A percentile compares a stretch with the other conserved stretches of the same genome.
Evolutionary conservation across 2,888 invertebrate genomes (phyloP).

Genomic region (Arge pagana): DNA sequence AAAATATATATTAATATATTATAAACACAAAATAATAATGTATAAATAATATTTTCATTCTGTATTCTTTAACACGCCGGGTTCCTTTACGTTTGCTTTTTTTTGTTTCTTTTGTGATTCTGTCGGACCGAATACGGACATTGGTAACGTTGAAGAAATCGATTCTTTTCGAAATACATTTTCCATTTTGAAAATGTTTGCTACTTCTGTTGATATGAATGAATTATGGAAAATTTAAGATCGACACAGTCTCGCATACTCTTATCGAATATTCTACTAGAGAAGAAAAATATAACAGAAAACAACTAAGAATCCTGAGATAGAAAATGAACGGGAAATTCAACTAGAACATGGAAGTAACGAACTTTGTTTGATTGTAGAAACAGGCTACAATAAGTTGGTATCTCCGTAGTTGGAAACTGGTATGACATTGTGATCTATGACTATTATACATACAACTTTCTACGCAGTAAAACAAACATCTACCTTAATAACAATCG

Average conservation of each 20-base stretch:
- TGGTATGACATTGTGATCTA: conserved; percentile 57
- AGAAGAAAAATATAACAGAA: no score
- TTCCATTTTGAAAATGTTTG: no score
- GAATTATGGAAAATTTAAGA: no score
- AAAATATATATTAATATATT: conserved; percentile 9
- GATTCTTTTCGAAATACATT: no score
- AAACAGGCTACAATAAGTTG: conserved; percentile 27
- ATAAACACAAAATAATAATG: not conserved
- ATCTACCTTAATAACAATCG: conserved; percentile 15
- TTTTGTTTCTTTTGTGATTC: no score
- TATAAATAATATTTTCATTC: not conserved
- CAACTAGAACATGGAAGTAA: conserved; percentile 11
- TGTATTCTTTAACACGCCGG: not conserved
- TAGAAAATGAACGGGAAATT: no score
- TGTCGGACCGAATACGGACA: no score
- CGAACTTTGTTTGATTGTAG: conserved; percentile 6
- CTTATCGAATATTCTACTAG: no score
- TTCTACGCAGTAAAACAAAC: conserved; percentile 47
- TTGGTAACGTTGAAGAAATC: no score
- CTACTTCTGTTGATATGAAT: no score
- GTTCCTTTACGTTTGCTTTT: not conserved
- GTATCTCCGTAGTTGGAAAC: conserved; percentile 47
- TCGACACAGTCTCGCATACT: no score
- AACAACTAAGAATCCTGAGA: no score
- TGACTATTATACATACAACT: conserved; percentile 46